Base-by-base conservation (phyloP, 2,797 vertebrate species). In the Sarcophilus harrisii region DNA sequence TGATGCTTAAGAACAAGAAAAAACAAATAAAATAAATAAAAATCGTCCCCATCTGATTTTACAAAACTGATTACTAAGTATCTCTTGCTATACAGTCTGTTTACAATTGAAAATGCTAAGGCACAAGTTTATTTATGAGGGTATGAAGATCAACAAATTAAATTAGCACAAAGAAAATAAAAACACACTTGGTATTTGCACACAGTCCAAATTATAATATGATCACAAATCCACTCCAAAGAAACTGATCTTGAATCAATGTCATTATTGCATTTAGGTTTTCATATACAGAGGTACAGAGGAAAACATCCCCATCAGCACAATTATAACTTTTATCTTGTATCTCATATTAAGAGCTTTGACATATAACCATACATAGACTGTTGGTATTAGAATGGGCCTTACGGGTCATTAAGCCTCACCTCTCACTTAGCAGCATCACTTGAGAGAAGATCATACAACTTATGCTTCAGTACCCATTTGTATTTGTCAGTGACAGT, bases 1-100 rank as follows among this genome's bases (percentile, higher is more conserved):
- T 98, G 96, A 59, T 91, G 95, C 93, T 90, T 90, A 94, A 93
- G 57, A 54, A 5, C 30, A 45, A 49, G 57, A 27, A 89, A 90
- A 94, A 93, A 16, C 45, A 0, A 49, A 57, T 9, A 93, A 91
- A 92, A 62, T 59, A 90, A 58, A 32, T 49, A 9, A 38, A 92
- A 95, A 92, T 18, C 45, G 8, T 49, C 55, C 27, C n/a, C 4
- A 4, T 0, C 18, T 90, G 52, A 4, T n/a, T 91, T 93, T 91
- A 81, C 13, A 95, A 55, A 62, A 21, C 54, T 94, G 92, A 91
- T 73, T 93, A 27, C 90, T 59, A 94, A 93, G 52, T 90, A 60
- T 92, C 32, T 91, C 90, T 92, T 58, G n/a, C 59, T 59, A 90
- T 92, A 91, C 52, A 29, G 0, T 58, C 13, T 90, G 91, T 58